These are phyloP conservation scores for Pangasius djambal DNA, from an alignment of 2,797 vertebrate species.

Conservation along the genomic window DNA sequence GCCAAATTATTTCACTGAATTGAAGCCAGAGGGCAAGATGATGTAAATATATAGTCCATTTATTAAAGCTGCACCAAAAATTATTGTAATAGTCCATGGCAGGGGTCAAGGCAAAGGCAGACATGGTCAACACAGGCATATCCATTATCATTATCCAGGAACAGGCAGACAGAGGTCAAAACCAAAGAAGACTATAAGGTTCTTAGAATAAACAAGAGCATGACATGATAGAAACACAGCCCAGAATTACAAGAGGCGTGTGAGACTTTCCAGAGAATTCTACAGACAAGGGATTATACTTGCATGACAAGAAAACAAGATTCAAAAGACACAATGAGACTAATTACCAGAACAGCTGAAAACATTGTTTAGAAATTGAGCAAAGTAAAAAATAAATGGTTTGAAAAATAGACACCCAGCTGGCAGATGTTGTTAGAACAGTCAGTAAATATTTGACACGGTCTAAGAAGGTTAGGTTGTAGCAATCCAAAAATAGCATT, in stretches of 20 bases:
- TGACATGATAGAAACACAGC: neutral
- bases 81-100: constrained; percentile 8
- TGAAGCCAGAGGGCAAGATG: neutral
- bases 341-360: constrained; percentile 10
- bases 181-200: neutral
- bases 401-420: constrained; percentile 14
- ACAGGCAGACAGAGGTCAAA: constrained; percentile 1
- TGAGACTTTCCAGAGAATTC: neutral
- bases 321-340: neutral
- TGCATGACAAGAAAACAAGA: neutral
- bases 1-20: neutral
- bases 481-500: neutral
- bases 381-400: neutral
- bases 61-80: neutral
- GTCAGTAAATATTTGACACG: too few relatives aligned
- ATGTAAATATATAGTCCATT: constrained; percentile 9
- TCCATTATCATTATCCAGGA: constrained; percentile 24
- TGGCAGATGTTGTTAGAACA: neutral
- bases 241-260: neutral
- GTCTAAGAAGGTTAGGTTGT: neutral
- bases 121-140: neutral
- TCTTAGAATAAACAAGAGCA: neutral
- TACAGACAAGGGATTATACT: neutral
- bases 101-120: constrained; percentile 23
- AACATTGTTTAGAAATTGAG: constrained; percentile 1